phyloP scores from a whole-genome alignment of 2,888 invertebrate genomes.

The Rutpela maculata region DNA sequence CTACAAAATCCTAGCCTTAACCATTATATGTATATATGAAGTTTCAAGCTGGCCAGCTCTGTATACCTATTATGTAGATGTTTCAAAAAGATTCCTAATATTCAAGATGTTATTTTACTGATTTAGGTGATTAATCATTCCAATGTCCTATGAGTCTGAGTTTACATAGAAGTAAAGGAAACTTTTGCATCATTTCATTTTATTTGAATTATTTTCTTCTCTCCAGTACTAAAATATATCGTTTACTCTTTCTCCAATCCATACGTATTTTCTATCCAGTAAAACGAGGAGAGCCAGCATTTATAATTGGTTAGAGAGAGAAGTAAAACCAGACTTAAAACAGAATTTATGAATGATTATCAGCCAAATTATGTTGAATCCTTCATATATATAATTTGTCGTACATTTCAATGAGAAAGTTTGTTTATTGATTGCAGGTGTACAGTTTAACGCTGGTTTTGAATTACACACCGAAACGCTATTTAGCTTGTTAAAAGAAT shows the following conservation, averaged over 20 bases:
- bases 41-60: no score
- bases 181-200: no score
- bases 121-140: no score
- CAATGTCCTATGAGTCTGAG: no score
- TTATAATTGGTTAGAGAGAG: neutral
- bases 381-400: constrained; percentile 56
- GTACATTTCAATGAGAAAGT: constrained; percentile 60
- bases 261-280: neutral
- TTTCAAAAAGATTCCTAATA: no score
- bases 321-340: constrained; percentile 20
- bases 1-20: no score
- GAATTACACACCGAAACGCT: constrained; percentile 47
- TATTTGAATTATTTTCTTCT: neutral
- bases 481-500: constrained; percentile 46
- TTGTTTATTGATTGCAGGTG: constrained; percentile 64
- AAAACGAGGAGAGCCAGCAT: neutral
- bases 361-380: constrained; percentile 51
- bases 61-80: no score
- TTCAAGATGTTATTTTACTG: no score
- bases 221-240: constrained; percentile 16
- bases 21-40: no score
- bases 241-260: neutral
- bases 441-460: constrained; percentile 50
- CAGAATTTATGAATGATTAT: constrained; percentile 59
- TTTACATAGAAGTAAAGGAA: no score